These are phyloP conservation scores for Heliconius charithonia DNA, from an alignment of 2,888 invertebrate species.

Conservation along the genomic window DNA sequence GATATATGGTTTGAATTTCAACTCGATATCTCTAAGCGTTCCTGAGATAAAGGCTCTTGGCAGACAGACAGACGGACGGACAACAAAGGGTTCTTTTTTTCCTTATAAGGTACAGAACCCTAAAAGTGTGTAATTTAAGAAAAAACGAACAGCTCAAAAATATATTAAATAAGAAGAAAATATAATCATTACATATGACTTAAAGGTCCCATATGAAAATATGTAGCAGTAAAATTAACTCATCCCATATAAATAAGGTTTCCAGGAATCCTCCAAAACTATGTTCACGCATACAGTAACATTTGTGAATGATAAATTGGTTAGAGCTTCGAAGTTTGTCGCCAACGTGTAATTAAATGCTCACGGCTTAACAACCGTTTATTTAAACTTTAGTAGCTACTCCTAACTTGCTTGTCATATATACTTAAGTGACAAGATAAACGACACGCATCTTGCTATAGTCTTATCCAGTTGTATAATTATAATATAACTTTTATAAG, in stretches of 20 bases:
- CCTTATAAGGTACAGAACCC: too few species aligned
- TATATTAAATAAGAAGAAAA: not conserved
- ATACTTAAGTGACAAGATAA: constrained; percentile 36
- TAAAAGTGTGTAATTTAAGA: too few species aligned
- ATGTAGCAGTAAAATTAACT: not conserved
- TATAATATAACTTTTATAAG: not conserved
- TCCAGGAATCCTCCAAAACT: constrained; percentile 26
- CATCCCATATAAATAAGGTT: not conserved
- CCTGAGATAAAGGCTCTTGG: too few species aligned
- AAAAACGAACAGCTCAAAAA: not conserved
- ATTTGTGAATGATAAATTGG: constrained; percentile 39
- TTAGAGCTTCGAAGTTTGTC: constrained; percentile 43
- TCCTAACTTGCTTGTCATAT: constrained; percentile 43
- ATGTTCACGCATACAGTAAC: constrained; percentile 28
- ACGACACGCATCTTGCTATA: constrained; percentile 9
- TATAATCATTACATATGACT: not conserved
- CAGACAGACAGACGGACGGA: too few species aligned
- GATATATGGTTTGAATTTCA: too few species aligned
- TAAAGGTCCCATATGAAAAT: not conserved
- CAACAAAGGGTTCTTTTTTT: too few species aligned
- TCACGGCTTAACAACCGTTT: constrained; percentile 46
- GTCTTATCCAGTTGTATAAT: constrained; percentile 9
- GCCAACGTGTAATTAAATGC: constrained; percentile 45
- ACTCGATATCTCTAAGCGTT: too few species aligned
- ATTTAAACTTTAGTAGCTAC: constrained; percentile 44